Percentiles rank a stretch among this genome's conserved stretches.
Conservation (phyloP, 64 coral and sea anemone species). For the Porites lutea region DNA sequence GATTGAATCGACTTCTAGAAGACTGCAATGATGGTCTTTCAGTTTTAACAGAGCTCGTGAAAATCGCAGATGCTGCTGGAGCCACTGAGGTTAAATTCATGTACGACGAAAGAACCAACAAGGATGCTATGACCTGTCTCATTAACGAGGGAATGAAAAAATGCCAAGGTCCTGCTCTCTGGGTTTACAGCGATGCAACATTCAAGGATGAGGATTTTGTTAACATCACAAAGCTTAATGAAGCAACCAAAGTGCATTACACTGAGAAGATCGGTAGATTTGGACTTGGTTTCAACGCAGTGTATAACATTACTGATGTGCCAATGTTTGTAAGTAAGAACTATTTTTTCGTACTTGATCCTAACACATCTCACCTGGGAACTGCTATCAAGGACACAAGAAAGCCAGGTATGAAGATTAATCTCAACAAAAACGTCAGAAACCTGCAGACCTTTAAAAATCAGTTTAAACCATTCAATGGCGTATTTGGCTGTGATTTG, state of each 20-base stretch:
- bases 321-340: too few relatives aligned
- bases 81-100: slow-evolving; percentile 80
- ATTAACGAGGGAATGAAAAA: slow-evolving; percentile 62
- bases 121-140: slow-evolving; percentile 63
- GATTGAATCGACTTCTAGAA: slow-evolving; percentile 76
- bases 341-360: too few relatives aligned
- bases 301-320: slow-evolving; percentile 75
- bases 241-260: slow-evolving; percentile 80
- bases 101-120: slow-evolving; percentile 29
- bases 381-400: slow-evolving; percentile 65
- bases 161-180: slow-evolving; percentile 62
- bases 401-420: slow-evolving; percentile 69
- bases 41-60: slow-evolving; percentile 87
- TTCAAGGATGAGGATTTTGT: slow-evolving; percentile 14
- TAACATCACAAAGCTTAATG: slow-evolving; percentile 86
- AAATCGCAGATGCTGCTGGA: slow-evolving; percentile 94
- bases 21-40: slow-evolving; percentile 87
- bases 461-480: slow-evolving; percentile 85
- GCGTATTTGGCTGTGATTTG: slow-evolving; percentile 81
- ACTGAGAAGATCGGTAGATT: background rate
- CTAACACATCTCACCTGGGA: background rate
- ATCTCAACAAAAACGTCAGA: slow-evolving; percentile 48
- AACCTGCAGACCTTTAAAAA: slow-evolving; percentile 62
- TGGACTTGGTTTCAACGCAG: slow-evolving; percentile 87
- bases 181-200: slow-evolving; percentile 81